Base-by-base conservation (phyloP, 2,113 vertebrate genomes). In the Marmota flaviventris region DNA sequence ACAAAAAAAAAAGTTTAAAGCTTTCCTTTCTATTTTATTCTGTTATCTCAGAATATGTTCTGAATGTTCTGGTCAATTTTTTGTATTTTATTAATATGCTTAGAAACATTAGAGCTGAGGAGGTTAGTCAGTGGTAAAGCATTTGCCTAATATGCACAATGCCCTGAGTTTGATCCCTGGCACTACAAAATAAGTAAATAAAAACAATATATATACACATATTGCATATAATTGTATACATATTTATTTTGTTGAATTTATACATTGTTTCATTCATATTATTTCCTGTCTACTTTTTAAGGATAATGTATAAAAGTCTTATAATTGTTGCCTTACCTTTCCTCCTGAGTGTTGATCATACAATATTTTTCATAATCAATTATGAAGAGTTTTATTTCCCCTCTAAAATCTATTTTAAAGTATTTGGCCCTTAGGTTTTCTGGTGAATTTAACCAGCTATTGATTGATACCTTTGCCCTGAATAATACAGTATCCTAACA, bases 361-460 rank as follows among this genome's bases (percentile, higher is more conserved):
- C 51, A 58, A 27, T 45, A 45, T 65, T 92, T n/a, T 81, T 93
- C 32, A 37, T 95, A 91, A 58, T 85, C 20, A 79, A 32, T 95
- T 88, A 48, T 88, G 42, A 92, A 76, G n/a, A 45, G 5, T 76
- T 17, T 83, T 89, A 12, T 63, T 63, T 25, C 17, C 5, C 25
- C 84, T 77, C 70, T 24, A 27, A 77, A 72, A 51, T 53, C n/a
- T 89, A 8, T 77, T 70, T 77, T 61, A 77, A 83, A 83, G 27
- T 53, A 45, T 37, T 86, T n/a, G 39, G 34, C 17, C 22, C 10
- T 83, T 94, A 65, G 20, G 27, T 29, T 88, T 84, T 4, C 4
- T 34, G 73, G 5, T 84, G n/a, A 92, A n/a, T 56, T 79, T 73
- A 34, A 67, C 84, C 79, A 78, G 56, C 9, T 85, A 73, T 72